Conservation (phyloP, 2,113 vertebrate genomes). For the Pollimyrus isidori region DNA sequence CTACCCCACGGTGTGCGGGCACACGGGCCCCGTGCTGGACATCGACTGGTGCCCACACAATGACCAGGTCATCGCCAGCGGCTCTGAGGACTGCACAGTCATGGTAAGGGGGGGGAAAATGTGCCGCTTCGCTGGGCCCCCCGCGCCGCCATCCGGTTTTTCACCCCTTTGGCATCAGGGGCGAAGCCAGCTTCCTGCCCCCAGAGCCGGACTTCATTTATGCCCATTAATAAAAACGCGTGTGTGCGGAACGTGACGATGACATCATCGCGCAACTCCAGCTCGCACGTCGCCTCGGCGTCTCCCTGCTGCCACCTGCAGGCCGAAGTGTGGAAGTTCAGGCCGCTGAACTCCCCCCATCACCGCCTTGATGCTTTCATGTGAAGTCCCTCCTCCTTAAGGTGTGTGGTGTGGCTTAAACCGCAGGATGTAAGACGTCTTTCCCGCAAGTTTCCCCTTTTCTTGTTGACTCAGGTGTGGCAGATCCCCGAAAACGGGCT, state of each 20-base stretch:
- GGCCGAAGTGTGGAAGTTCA: background rate
- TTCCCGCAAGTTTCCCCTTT: background rate
- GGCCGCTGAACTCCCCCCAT: background rate
- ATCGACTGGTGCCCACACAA: constrained; percentile 98
- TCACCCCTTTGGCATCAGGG: background rate
- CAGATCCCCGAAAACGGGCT: constrained; percentile 93
- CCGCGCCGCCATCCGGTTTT: background rate
- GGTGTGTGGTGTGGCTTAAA: background rate
- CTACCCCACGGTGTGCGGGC: constrained; percentile 92
- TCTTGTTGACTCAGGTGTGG: constrained; percentile 71
- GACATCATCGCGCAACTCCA: background rate
- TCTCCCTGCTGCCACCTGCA: constrained; percentile 19
- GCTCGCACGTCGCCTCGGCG: background rate
- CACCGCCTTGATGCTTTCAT: background rate
- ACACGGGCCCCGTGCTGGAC: constrained; percentile 91
- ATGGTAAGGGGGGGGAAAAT: constrained; percentile 81
- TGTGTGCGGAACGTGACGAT: background rate
- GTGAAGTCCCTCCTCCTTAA: background rate
- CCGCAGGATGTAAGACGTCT: background rate
- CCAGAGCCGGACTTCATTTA: background rate
- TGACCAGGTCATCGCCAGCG: constrained; percentile 89
- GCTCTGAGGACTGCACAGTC: constrained; percentile 90
- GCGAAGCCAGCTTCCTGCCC: background rate
- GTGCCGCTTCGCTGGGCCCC: background rate
- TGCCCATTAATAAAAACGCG: background rate